These are phyloP conservation scores for Calypte anna DNA, from an alignment of 2,113 vertebrate genomes.

Conservation along the genomic window DNA sequence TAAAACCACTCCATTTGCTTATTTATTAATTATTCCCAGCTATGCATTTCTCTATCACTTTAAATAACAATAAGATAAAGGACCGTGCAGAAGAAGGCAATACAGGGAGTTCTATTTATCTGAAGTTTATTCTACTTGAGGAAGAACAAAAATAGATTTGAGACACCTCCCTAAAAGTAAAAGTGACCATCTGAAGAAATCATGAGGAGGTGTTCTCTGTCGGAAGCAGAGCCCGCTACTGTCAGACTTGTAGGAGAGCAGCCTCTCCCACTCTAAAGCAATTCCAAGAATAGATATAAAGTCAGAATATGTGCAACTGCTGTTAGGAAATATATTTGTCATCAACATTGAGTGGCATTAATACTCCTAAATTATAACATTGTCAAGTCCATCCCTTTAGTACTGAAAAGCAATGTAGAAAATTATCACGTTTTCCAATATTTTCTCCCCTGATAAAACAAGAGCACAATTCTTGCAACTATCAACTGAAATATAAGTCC, in stretches of 20 bases:
- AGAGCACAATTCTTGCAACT: background rate
- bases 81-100: background rate
- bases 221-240: background rate
- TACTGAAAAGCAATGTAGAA: background rate
- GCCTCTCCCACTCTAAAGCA: background rate
- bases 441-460: background rate
- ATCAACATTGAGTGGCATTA: fast-evolving
- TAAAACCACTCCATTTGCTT: background rate
- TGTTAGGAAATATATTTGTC: background rate
- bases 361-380: background rate
- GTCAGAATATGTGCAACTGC: background rate
- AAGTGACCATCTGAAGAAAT: background rate
- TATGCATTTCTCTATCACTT: background rate
- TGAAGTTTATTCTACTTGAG: background rate
- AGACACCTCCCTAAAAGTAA: background rate
- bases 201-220: background rate
- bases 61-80: background rate
- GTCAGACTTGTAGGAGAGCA: background rate
- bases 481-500: background rate
- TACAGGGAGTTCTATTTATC: background rate
- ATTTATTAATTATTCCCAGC: background rate
- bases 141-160: background rate
- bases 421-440: background rate
- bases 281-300: background rate
- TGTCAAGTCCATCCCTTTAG: background rate